Evolutionary conservation across 1,140 invertebrate genomes (phyloP).

Genomic region (Pseudomyrmex cubaensis): DNA sequence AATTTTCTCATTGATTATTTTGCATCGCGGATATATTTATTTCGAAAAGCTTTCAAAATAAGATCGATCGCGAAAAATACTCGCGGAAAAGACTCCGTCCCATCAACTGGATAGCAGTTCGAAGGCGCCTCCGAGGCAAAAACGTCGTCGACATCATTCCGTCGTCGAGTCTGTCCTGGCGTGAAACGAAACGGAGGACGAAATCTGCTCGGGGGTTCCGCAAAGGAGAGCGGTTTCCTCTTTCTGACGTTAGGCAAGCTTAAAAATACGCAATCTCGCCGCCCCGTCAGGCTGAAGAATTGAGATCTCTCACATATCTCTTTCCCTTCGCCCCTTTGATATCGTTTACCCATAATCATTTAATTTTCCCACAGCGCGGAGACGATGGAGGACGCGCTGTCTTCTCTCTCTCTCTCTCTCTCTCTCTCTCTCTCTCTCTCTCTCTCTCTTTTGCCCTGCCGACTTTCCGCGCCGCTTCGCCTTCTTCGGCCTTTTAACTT

Average conservation of each 20-base stretch:
- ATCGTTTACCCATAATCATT: slow-evolving; percentile 86
- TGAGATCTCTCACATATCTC: slow-evolving; percentile 82
- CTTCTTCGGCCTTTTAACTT: slow-evolving; percentile 16
- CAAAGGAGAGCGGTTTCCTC: slow-evolving; percentile 56
- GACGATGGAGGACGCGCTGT: slow-evolving; percentile 40
- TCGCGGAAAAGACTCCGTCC: slow-evolving; percentile 13
- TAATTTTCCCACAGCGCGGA: slow-evolving; percentile 81
- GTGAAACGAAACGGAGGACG: slow-evolving; percentile 84
- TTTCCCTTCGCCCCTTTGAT: slow-evolving; percentile 80
- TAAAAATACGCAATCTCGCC: slow-evolving; percentile 86
- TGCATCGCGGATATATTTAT: background rate
- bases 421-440: background rate
- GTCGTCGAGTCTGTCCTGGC: slow-evolving; percentile 78
- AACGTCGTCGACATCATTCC: slow-evolving; percentile 64
- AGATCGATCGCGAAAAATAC: background rate
- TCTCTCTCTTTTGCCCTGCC: background rate
- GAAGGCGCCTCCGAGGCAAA: slow-evolving; percentile 45
- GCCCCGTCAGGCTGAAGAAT: slow-evolving; percentile 85
- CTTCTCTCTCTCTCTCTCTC: background rate
- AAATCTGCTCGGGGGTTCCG: slow-evolving; percentile 69
- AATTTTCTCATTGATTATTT: no score
- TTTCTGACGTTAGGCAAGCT: slow-evolving; percentile 76
- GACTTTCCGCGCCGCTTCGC: slow-evolving; percentile 30
- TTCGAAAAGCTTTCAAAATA: background rate
- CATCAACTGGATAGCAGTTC: slow-evolving; percentile 32